Conservation (phyloP, 2,113 vertebrate species). For the Channa maculata region DNA sequence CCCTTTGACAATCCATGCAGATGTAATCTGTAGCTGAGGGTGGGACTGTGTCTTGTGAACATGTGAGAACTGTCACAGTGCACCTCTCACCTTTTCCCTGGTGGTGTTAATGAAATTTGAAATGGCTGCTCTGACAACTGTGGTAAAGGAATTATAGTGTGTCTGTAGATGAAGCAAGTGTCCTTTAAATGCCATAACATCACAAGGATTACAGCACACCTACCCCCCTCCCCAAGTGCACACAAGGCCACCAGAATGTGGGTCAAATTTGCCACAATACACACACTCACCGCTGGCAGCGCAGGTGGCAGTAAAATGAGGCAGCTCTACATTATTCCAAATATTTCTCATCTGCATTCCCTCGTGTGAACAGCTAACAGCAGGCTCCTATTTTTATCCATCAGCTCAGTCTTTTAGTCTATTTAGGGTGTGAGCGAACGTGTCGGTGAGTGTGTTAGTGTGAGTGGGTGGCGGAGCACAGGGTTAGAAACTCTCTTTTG, state of each 20-base stretch:
- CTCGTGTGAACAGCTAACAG: slow-evolving; percentile 42
- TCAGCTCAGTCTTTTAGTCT: slow-evolving; percentile 50
- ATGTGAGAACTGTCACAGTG: slow-evolving; percentile 21
- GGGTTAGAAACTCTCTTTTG: slow-evolving; percentile 43
- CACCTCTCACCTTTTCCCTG: slow-evolving; percentile 14
- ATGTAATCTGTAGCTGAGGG: slow-evolving; percentile 21
- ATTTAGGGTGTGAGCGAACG: slow-evolving; percentile 37
- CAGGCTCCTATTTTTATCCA: slow-evolving; percentile 62
- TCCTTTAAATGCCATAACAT: slow-evolving; percentile 54
- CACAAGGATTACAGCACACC: slow-evolving; percentile 51
- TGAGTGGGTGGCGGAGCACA: slow-evolving; percentile 15
- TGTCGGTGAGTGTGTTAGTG: slow-evolving; percentile 17
- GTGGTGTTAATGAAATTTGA: slow-evolving; percentile 51
- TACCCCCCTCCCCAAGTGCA: not conserved
- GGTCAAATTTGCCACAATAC: slow-evolving; percentile 57
- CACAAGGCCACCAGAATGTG: slow-evolving; percentile 57
- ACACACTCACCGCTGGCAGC: slow-evolving; percentile 5
- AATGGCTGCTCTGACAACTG: slow-evolving; percentile 25
- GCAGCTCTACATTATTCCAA: slow-evolving; percentile 44
- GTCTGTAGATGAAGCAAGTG: slow-evolving; percentile 26
- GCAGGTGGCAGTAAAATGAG: slow-evolving; percentile 59
- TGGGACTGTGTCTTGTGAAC: slow-evolving; percentile 19
- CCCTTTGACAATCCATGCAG: slow-evolving; percentile 29
- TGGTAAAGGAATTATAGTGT: slow-evolving; percentile 18
- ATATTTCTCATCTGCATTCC: slow-evolving; percentile 59